Evolutionary conservation across 2,113 vertebrate species (phyloP).

Genomic region (Sporophila hypoxantha): DNA sequence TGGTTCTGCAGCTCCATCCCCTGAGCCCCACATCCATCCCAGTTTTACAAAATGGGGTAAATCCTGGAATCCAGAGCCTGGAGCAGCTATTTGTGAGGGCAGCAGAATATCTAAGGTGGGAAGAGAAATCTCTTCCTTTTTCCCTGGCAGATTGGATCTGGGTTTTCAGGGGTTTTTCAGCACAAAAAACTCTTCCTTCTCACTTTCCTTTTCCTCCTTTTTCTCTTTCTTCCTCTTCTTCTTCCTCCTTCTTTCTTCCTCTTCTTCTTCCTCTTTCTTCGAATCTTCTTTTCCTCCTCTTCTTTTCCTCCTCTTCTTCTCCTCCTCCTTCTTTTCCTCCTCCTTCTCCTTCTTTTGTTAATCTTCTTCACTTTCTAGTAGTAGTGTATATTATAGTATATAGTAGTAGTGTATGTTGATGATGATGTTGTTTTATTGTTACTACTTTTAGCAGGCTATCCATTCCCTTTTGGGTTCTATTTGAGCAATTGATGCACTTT

Average conservation of each 20-base stretch:
- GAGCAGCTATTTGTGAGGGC: no score
- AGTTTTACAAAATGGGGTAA: no score
- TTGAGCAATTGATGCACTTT: background rate
- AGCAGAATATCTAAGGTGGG: no score
- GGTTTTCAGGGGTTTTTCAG: background rate
- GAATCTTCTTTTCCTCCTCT: background rate
- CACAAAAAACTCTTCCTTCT: background rate
- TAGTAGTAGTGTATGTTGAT: no score
- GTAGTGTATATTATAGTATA: no score
- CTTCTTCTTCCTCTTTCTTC: background rate
- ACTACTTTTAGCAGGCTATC: background rate
- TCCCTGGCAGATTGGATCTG: no score
- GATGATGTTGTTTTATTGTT: rapidly evolving
- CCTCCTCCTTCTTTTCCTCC: background rate
- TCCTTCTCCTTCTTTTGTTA: background rate
- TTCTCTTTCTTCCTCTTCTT: no score
- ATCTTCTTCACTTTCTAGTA: background rate
- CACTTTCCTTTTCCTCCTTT: background rate
- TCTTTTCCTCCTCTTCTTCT: no score
- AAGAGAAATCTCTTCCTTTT: no score
- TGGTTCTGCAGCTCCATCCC: no score
- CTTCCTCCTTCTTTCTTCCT: rapidly evolving
- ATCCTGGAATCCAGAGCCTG: no score
- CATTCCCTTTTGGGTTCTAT: background rate
- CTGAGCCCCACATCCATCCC: no score